Percentiles rank a stretch among this genome's conserved stretches.
phyloP scores from a whole-genome alignment of 2,113 vertebrate genomes.

The Ochotona curzoniae region DNA sequence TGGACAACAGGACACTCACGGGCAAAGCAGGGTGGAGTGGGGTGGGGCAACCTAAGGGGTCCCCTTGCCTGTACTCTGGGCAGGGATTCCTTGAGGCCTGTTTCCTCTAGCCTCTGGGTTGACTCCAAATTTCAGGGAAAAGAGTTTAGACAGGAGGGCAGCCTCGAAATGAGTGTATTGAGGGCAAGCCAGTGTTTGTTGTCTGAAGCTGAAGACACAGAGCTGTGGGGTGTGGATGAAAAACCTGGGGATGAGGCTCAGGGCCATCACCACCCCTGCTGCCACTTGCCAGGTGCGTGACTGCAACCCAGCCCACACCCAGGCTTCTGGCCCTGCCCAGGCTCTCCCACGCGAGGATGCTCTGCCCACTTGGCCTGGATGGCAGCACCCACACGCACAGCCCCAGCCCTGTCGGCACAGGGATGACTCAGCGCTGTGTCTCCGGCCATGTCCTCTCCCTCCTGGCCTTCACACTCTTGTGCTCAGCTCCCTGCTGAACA shows the following conservation, averaged over 20 bases:
- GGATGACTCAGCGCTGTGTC: constrained; percentile 46
- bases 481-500: constrained; percentile 44
- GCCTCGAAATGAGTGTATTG: not conserved
- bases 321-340: not conserved
- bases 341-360: not conserved
- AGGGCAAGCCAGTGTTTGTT: constrained; percentile 34
- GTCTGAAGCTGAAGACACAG: constrained; percentile 40
- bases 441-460: constrained; percentile 26
- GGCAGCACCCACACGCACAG: constrained; percentile 19
- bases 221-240: constrained; percentile 21
- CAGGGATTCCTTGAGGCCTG: not conserved
- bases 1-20: not conserved
- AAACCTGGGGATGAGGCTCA: constrained; percentile 28
- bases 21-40: not conserved
- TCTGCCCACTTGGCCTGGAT: not conserved
- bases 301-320: not conserved
- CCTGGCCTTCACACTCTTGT: constrained; percentile 30
- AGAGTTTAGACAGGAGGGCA: not conserved
- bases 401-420: not conserved
- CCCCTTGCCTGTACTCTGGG: not conserved
- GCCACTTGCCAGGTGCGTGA: constrained; percentile 44
- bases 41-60: not conserved
- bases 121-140: constrained; percentile 32
- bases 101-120: not conserved
- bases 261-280: not conserved